Base-by-base conservation (phyloP, 1,140 invertebrate species). In the Papilio polyxenes region DNA sequence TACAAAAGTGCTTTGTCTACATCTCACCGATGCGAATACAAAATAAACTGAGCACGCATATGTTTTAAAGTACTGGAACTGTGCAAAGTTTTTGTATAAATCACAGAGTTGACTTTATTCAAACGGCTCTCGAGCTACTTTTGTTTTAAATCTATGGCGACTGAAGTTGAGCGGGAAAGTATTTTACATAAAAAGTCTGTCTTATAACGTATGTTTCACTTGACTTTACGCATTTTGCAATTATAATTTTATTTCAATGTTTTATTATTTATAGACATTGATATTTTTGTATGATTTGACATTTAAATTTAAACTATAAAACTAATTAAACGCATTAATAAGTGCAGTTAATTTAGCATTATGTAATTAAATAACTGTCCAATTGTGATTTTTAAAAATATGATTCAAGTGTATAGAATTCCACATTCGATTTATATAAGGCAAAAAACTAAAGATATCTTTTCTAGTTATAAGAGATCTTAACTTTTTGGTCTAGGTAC, bases 61-160 rank as follows among this genome's bases (percentile, higher is more conserved):
- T 59, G 76, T 79, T 79, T 79, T 79, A 79, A 79, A 59, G 76
- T 79, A 79, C 76, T 79, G 51, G 37, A 79, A 79, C 53, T 62
- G 23, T 79, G 62, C 49, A 79, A 79, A 79, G 76, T 79, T 79
- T 79, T 59, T 51, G 53, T 79, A 59, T 79, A 79, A 59, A 79
- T 79, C 76, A 79, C 13, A 31, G 49, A 79, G 76, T 79, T 62
- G 76, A 44, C 76, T 79, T 79, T 79, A 79, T 79, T 79, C 76
- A 79, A 79, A 79, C 76, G 76, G 53, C 53, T 79, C 76, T 79
- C 51, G 31, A 59, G 76, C 76, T 31, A 79, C 76, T 79, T 79
- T 59, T 59, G 76, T 79, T 79, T 79, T 79, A 79, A 79, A 79
- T 79, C 17, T 59, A 79, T 79, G 51, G 51, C 76, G 15, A 23